These are phyloP conservation scores for Athetis lepigone DNA, from an alignment of 2,888 invertebrate genomes.

Conservation along the genomic window DNA sequence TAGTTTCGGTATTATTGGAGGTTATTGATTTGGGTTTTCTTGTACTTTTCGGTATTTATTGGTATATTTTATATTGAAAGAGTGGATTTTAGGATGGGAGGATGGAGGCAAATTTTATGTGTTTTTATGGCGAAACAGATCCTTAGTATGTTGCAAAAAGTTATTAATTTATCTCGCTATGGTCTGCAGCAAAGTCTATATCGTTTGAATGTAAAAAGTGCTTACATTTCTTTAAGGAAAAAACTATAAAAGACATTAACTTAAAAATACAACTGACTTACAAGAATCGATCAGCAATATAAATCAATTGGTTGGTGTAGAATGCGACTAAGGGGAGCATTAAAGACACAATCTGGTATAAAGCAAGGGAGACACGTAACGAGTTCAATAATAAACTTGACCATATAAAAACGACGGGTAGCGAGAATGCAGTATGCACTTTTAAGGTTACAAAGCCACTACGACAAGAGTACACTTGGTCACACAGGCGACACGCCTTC, in stretches of 20 bases:
- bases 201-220: no score
- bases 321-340: constrained; percentile 50
- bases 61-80: no score
- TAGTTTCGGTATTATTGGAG: no score
- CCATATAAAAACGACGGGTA: constrained; percentile 78
- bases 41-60: no score
- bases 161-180: neutral
- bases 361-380: constrained; percentile 55
- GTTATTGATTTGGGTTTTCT: no score
- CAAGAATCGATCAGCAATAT: constrained; percentile 6
- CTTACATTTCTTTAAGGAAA: no score
- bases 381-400: constrained; percentile 76
- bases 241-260: no score
- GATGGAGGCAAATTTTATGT: no score
- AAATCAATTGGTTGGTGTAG: constrained; percentile 29
- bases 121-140: no score
- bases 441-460: constrained; percentile 83
- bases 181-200: no score
- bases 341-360: constrained; percentile 47
- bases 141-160: no score
- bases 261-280: neutral
- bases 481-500: constrained; percentile 53
- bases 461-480: constrained; percentile 68
- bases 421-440: constrained; percentile 87
- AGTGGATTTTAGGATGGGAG: no score